Evolutionary conservation across 2,113 vertebrate genomes (phyloP).

Genomic region (Patagioenas fasciata): DNA sequence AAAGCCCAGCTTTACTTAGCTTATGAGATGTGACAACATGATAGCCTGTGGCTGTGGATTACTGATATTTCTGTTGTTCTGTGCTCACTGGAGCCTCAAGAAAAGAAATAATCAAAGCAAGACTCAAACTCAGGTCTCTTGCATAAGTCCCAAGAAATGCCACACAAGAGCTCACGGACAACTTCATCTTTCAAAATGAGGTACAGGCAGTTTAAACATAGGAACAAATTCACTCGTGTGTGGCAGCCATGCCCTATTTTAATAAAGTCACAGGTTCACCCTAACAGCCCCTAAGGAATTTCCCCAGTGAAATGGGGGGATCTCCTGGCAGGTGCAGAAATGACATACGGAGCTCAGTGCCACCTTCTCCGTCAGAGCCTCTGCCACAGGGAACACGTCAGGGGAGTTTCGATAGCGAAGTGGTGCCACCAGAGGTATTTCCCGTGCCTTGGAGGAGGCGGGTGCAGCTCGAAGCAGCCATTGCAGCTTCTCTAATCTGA

Average conservation of each 20-base stretch:
- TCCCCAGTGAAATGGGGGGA: neutral
- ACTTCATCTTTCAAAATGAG: neutral
- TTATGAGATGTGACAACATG: constrained; percentile 31
- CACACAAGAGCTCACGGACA: neutral
- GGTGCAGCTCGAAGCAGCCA: rapidly evolving
- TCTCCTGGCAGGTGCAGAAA: neutral
- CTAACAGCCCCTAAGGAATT: neutral
- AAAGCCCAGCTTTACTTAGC: constrained; percentile 7
- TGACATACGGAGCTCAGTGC: neutral
- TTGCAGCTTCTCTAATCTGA: neutral
- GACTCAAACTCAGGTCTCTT: neutral
- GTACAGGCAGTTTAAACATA: neutral
- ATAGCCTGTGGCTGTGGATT: neutral
- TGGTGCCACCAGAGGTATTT: neutral
- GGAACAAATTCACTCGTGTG: neutral
- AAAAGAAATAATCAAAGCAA: constrained; percentile 13
- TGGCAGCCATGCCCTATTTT: neutral
- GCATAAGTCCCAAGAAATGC: neutral
- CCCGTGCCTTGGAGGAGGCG: neutral
- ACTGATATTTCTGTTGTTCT: constrained; percentile 25
- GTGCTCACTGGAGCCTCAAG: neutral
- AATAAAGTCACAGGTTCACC: neutral
- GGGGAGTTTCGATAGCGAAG: neutral
- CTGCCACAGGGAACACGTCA: rapidly evolving
- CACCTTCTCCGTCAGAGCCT: neutral